Base-by-base conservation (phyloP, 1,140 invertebrate species). In the Acarapis woodi region DNA sequence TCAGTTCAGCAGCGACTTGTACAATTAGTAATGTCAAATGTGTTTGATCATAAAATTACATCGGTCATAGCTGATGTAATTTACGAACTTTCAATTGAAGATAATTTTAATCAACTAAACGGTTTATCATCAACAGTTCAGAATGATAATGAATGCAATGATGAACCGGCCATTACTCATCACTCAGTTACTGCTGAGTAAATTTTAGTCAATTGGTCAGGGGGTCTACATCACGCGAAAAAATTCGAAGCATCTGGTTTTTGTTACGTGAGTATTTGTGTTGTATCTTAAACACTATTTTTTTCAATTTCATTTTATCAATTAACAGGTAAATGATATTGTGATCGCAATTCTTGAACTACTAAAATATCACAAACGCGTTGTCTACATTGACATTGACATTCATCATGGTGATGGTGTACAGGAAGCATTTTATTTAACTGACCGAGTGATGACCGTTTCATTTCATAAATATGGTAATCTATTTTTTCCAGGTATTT, bases 381-480 rank as follows among this genome's bases (percentile, higher is more conserved):
- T 99, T 9, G 57, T 99, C 10, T 99, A 99, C 49, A 93, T 97
- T 40, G 93, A 99, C 51, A 97, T 99, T 45, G 93, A 99, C 51
- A 93, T 99, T 6, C 93, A 99, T 56, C 93, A 99, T 56, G 90
- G 90, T 0, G 90, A 99, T 59, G 90, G 90, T 1, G 90, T 99
- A 0, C 87, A 99, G 57, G 90, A 99, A 60, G 90, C 90, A 1
- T 99, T 99, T 60, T 96, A 97, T 52, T 60, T 93, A 1, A 96
- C 88, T 0, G 90, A 99, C 56, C 60, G 90, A 32, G 90, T 97
- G 0, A 99, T 97, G 90, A 97, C 90, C 0, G 87, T 96, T 2
- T 93, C 83, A 15, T 97, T 99, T 55, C 90, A 97, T 51, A 93
- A 94, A 58, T 97, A 93, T 57, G 90, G 88, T 5, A 87, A 90